A percentile compares a stretch with the other conserved stretches of the same genome.
Evolutionary conservation across 2,797 vertebrate species (phyloP).

Genomic region (Cossypha caffra): DNA sequence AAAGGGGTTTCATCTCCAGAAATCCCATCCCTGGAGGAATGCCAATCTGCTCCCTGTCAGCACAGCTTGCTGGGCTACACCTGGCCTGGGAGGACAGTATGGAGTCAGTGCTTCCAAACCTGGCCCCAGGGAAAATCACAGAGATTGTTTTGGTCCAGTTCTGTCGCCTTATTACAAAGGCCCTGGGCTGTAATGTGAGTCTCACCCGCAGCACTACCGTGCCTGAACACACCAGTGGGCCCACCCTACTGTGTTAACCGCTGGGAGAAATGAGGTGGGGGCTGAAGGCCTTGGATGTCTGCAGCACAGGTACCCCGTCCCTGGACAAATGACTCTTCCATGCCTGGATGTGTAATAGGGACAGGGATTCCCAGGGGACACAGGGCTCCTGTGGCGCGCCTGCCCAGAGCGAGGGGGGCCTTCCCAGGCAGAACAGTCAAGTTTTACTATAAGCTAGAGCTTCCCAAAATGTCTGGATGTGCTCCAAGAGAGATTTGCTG

Average conservation of each 20-base stretch:
- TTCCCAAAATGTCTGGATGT: not conserved
- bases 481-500: not conserved
- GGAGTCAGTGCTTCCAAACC: not conserved
- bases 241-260: not conserved
- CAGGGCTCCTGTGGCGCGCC: not conserved
- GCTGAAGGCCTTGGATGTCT: not conserved
- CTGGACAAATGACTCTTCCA: not conserved
- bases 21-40: not conserved
- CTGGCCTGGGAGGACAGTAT: not conserved
- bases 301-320: not conserved
- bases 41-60: fast-evolving
- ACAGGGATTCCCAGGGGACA: not conserved
- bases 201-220: fast-evolving
- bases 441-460: not conserved
- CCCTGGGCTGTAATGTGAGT: not conserved
- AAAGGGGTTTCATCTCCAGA: not conserved
- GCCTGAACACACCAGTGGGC: not conserved
- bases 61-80: not conserved
- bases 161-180: not conserved
- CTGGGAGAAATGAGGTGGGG: not conserved
- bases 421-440: not conserved
- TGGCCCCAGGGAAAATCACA: not conserved
- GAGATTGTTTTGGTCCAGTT: not conserved
- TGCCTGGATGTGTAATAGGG: not conserved
- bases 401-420: fast-evolving